These are phyloP conservation scores for Acrobasis repandana DNA, from an alignment of 2,888 invertebrate species.

Conservation along the genomic window DNA sequence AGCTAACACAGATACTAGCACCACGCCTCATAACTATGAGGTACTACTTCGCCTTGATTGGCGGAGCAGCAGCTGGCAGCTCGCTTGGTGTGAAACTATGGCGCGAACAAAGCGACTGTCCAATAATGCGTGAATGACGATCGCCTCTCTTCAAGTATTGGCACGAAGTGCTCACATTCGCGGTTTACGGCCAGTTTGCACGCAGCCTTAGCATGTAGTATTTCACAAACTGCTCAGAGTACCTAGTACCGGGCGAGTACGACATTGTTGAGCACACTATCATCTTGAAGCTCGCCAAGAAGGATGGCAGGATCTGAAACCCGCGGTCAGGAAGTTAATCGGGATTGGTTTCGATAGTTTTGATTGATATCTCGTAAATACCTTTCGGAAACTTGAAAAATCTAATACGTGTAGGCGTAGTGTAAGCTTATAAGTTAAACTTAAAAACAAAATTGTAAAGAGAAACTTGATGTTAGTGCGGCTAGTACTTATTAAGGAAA, in stretches of 20 bases:
- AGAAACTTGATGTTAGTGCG: too few relatives aligned
- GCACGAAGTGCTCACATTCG: not conserved
- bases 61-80: not conserved
- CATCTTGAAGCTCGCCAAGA: not conserved
- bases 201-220: not conserved
- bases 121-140: not conserved
- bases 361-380: too few relatives aligned
- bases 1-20: too few relatives aligned
- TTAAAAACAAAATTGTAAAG: too few relatives aligned
- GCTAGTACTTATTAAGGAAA: too few relatives aligned
- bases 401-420: too few relatives aligned
- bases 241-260: not conserved
- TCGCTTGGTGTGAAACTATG: not conserved
- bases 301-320: too few relatives aligned
- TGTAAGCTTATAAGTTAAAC: too few relatives aligned
- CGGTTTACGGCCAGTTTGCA: conserved; percentile 8
- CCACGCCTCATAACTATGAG: not conserved
- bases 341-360: too few relatives aligned
- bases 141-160: not conserved
- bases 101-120: conserved; percentile 1
- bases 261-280: conserved; percentile 3
- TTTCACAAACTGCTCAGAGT: conserved; percentile 2
- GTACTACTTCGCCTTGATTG: not conserved
- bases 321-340: too few relatives aligned
- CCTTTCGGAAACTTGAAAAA: too few relatives aligned